phyloP scores from a whole-genome alignment of 2,888 invertebrate species.

The Latrodectus hesperus region DNA sequence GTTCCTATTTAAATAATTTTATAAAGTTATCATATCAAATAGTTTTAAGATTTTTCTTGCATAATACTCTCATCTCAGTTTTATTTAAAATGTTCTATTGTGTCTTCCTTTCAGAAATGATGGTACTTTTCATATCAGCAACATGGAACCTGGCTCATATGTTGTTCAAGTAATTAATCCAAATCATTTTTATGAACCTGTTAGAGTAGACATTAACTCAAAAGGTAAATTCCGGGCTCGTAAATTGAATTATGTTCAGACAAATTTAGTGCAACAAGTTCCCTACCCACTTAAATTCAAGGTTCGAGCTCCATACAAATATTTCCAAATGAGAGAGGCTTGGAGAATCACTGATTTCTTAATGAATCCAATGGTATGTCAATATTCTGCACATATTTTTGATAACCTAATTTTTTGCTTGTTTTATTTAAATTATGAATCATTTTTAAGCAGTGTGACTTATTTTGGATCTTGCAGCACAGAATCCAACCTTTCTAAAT shows the following conservation, averaged over 20 bases:
- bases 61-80: neutral
- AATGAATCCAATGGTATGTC: slow-evolving; percentile 91
- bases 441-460: too few species aligned
- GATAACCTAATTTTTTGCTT: neutral
- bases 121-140: slow-evolving; percentile 90
- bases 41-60: neutral
- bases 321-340: slow-evolving; percentile 95
- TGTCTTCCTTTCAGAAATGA: slow-evolving; percentile 81
- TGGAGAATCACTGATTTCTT: slow-evolving; percentile 97
- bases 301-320: slow-evolving; percentile 85
- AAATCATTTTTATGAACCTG: slow-evolving; percentile 93
- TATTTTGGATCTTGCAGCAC: neutral
- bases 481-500: neutral
- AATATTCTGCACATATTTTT: neutral
- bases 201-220: slow-evolving; percentile 96
- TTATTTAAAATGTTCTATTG: too few species aligned
- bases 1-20: too few species aligned
- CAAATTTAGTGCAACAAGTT: slow-evolving; percentile 90
- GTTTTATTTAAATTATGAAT: neutral
- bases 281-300: slow-evolving; percentile 94
- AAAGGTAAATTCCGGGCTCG: slow-evolving; percentile 97
- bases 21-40: neutral
- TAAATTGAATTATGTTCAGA: slow-evolving; percentile 94
- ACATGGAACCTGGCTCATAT: slow-evolving; percentile 93
- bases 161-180: slow-evolving; percentile 93